Evolutionary conservation across 2,888 invertebrate species (phyloP), one percentile per base, ranked within the genome.

Genomic region (Idaea straminata): DNA sequence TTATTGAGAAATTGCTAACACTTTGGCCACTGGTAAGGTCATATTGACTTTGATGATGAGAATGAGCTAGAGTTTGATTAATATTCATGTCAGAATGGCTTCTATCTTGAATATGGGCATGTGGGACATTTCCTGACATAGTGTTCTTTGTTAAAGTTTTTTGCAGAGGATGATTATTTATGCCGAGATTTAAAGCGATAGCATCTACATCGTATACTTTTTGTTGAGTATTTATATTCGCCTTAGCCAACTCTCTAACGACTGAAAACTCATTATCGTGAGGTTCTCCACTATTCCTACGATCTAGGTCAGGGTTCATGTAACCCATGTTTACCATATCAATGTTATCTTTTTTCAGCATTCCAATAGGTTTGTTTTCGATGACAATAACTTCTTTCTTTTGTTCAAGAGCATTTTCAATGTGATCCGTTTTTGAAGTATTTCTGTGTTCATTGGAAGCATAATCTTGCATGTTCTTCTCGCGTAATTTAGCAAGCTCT

Each of bases 261-360:
- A 75, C 67, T 34, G 81, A 72, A 60, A 78, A 83, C 65, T 85
- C 81, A 36, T 78, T 73, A 59, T 84, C 81, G 69, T 83, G 83
- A 15, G 70, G 68, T 57, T 89, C 88, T 47, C 72, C 79, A 66
- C 77, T 82, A 69, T 70, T 81, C 67, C 86, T 79, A 66, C 87
- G 82, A 34, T 89, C 90, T 61, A 72, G 76, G 3, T 92, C 92
- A 5, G 86, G 78, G 69, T 88, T 89, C 81, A 91, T 83, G 71
- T 93, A 93, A 4, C 93, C 92, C 91, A 93, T 91, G 72, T 92
- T 93, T 2, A 93, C 83, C 91, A 93, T 91, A 73, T 93, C 93
- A 58, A 91, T 83, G 70, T 84, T 86, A 69, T 92, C 90, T 68
- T 89, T 85, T 64, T 85, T 88, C 7, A 80, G 75, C 57, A 83